A percentile compares a stretch with the other conserved stretches of the same genome.
phyloP scores from a whole-genome alignment of 2,888 invertebrate genomes.

The Ametastegia equiseti region DNA sequence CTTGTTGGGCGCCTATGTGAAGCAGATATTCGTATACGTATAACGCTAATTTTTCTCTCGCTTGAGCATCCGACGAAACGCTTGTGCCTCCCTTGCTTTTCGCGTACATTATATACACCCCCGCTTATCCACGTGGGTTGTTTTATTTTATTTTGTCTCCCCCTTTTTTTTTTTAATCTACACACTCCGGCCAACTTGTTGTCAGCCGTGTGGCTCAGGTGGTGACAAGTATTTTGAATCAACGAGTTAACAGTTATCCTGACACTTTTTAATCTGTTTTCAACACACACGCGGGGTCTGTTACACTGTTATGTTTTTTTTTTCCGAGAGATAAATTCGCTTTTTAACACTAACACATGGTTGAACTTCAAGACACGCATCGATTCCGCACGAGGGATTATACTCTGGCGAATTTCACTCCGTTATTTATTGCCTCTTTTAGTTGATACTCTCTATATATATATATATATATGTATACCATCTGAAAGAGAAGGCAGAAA shows the following conservation, averaged over 20 bases:
- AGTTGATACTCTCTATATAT: not conserved
- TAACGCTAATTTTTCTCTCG: constrained; percentile 81
- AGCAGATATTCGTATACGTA: constrained; percentile 85
- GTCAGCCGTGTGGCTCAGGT: not conserved
- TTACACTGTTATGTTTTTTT: not conserved
- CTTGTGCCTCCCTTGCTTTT: constrained; percentile 77
- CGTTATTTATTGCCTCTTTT: constrained; percentile 15
- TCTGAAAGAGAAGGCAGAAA: constrained; percentile 16
- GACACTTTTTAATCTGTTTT: not conserved
- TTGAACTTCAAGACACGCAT: constrained; percentile 3
- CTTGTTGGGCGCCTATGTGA: constrained; percentile 83
- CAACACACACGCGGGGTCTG: not conserved
- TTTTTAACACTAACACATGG: constrained; percentile 6
- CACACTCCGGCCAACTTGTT: not conserved
- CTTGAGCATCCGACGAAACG: constrained; percentile 81
- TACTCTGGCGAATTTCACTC: not conserved
- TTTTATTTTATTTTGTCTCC: no score
- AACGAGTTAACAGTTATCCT: not conserved
- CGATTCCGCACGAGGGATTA: constrained; percentile 4
- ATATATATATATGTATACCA: not conserved
- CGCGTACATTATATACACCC: constrained; percentile 78
- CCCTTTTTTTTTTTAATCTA: not conserved
- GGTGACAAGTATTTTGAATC: not conserved
- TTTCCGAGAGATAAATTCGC: not conserved
- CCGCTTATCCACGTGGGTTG: not conserved